These are phyloP conservation scores for Myiotriccus ornatus DNA, from an alignment of 2,797 vertebrate species.

Conservation along the genomic window DNA sequence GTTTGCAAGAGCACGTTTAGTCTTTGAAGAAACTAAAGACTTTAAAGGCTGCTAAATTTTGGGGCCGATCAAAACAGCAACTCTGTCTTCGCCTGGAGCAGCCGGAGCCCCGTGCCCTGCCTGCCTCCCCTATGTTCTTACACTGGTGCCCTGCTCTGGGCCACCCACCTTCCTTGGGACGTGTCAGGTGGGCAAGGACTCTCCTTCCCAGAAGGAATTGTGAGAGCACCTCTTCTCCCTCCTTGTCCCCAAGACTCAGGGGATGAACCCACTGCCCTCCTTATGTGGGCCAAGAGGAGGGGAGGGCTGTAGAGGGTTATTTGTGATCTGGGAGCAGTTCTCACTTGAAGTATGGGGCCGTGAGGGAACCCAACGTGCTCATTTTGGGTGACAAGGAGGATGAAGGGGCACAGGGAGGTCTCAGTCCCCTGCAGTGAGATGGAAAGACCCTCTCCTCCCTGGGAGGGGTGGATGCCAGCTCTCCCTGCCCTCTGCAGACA, in stretches of 20 bases:
- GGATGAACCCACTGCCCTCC: neutral
- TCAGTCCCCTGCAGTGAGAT: too few relatives aligned
- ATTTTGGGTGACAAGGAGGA: fast-evolving
- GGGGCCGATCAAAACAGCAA: neutral
- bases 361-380: neutral
- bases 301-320: neutral
- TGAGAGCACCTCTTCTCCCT: neutral
- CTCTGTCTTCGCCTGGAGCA: neutral
- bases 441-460: neutral
- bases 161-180: neutral
- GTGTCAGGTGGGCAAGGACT: neutral
- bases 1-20: neutral
- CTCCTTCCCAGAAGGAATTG: neutral
- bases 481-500: neutral
- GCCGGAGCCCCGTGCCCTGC: neutral
- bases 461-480: neutral
- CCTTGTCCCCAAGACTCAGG: neutral
- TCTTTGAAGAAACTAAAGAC: neutral
- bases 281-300: neutral
- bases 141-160: neutral
- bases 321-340: neutral
- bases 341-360: neutral
- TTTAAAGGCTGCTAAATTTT: neutral
- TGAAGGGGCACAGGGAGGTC: fast-evolving
- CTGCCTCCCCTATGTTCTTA: neutral